Base-by-base conservation (phyloP, 2,888 invertebrate genomes). In the Tachystola acroxantha region DNA sequence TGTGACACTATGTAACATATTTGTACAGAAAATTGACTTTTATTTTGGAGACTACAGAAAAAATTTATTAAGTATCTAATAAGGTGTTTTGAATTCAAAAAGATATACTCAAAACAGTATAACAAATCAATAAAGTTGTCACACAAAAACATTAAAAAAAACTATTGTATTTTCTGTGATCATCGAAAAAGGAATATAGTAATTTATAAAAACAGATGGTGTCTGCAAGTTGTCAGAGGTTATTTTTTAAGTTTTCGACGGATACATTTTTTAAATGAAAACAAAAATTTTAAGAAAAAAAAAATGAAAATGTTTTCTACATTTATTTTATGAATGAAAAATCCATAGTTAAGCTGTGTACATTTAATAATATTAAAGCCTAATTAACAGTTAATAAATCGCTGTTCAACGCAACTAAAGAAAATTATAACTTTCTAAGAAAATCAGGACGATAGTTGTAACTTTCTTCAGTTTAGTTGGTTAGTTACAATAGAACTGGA, bases 331-430 rank as follows among this genome's bases (percentile, higher is more conserved):
- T 60, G 68, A 76, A 53, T 36, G 63, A 66, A 66, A 75, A 79
- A 76, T 81, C 73, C 67, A 65, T 86, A 86, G 77, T 67, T 86
- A 84, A 85, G 84, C 77, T 75, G 72, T 85, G 77, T 85, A 85
- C 69, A 75, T 75, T 73, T 70, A 74, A 67, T 48, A 50, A 46
- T 62, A 52, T 61, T 73, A 64, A 77, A 64, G 80, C 79, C 80
- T 84, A 79, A 75, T 69, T 62, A 65, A 64, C 62, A 50, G 49
- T 64, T 58, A 60, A 48, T 37, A 39, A 32, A 37, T 48, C 53
- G 48, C 45, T 41, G 40, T 33, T 43, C 31, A 34, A 42, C 43
- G 44, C 43, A 38, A 33, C 36, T 46, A 44, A 36, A 39, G 56
- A 41, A 53, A 51, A 53, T 42, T 43, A 22, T 39, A 34, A 34